A percentile compares a stretch with the other conserved stretches of the same genome.
Evolutionary conservation across 1,140 invertebrate species (phyloP).

Genomic region (Neodiprion pinetum): DNA sequence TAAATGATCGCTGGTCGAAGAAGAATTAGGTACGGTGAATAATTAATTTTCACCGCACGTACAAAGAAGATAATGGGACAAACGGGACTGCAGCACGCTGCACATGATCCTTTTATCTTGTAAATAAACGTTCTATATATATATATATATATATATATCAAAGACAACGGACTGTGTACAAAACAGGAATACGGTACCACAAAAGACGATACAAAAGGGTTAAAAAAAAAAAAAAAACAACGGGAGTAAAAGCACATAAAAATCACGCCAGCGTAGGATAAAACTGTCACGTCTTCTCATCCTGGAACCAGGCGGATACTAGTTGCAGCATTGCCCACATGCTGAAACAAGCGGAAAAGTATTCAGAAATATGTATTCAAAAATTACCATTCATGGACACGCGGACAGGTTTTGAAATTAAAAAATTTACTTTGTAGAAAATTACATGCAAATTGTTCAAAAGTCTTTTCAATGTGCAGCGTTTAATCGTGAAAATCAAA

Average conservation of each 20-base stretch:
- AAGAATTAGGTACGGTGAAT: background rate
- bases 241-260: background rate
- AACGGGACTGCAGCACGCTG: background rate
- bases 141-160: background rate
- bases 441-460: no score
- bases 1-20: background rate
- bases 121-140: no score
- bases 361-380: no score
- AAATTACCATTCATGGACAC: no score
- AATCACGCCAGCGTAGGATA: background rate
- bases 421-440: no score
- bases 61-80: background rate
- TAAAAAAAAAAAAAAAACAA: background rate
- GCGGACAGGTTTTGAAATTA: no score
- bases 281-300: background rate
- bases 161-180: background rate
- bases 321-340: background rate
- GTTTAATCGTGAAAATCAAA: no score
- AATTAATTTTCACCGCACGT: background rate
- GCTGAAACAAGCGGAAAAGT: background rate
- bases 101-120: background rate
- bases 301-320: background rate
- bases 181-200: background rate
- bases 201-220: background rate
- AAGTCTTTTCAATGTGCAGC: no score